Percentiles rank a stretch among this genome's conserved stretches.
Conservation (phyloP, 2,113 vertebrate species). For the Pluvialis apricaria region DNA sequence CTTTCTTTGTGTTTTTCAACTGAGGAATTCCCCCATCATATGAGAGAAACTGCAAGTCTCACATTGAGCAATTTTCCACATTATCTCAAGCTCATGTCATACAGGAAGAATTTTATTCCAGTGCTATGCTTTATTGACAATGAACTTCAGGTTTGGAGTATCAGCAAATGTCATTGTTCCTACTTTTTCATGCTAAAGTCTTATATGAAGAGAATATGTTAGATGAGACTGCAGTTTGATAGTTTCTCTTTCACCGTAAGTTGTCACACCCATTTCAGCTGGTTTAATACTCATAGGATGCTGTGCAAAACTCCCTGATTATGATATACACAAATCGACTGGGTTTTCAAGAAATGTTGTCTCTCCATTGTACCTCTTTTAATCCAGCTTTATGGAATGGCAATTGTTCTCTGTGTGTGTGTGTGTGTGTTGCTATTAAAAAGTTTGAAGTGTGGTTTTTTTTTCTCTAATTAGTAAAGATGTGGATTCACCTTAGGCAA, state of each 20-base stretch:
- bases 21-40: neutral
- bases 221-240: neutral
- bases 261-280: neutral
- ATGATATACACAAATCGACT: neutral
- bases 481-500: neutral
- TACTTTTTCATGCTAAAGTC: neutral
- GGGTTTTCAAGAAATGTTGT: neutral
- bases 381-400: neutral
- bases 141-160: neutral
- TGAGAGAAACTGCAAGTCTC: neutral
- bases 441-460: accelerated
- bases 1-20: neutral
- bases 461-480: neutral
- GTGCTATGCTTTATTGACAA: neutral
- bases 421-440: neutral
- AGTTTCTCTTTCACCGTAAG: neutral
- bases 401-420: neutral
- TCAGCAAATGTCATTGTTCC: neutral
- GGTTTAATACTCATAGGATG: neutral
- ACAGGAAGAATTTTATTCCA: neutral
- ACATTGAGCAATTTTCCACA: neutral
- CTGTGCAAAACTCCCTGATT: neutral
- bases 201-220: neutral
- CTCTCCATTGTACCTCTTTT: neutral
- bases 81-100: neutral